These are phyloP conservation scores for Nixonia krombeini DNA, from an alignment of 1,140 invertebrate genomes.

Conservation along the genomic window DNA sequence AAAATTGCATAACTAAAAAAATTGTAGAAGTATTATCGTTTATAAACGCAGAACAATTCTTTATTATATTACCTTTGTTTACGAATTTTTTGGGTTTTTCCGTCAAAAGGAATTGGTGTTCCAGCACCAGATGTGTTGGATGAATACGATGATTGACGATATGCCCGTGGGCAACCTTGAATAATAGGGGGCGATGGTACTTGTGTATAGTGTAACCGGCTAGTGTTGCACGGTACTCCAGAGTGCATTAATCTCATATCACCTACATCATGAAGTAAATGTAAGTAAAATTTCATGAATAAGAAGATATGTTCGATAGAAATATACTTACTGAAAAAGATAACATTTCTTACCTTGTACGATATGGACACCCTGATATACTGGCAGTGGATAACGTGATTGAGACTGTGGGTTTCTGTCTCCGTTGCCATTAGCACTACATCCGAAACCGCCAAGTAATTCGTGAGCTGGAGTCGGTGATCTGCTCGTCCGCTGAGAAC, in stretches of 20 bases:
- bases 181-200: constrained; percentile 67
- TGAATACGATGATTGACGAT: too few species aligned
- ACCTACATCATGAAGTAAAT: constrained; percentile 46
- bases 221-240: constrained; percentile 59
- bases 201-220: constrained; percentile 63
- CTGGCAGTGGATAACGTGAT: constrained; percentile 69
- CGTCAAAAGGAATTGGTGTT: constrained; percentile 63
- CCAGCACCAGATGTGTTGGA: constrained; percentile 63
- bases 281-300: background rate
- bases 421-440: constrained; percentile 38
- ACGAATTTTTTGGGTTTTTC: constrained; percentile 64
- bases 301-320: constrained; percentile 2
- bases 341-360: constrained; percentile 68
- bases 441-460: constrained; percentile 38
- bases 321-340: background rate
- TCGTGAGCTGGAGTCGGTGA: constrained; percentile 67
- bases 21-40: too few species aligned
- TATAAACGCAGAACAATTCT: too few species aligned
- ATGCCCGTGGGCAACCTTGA: constrained; percentile 66
- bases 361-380: constrained; percentile 69
- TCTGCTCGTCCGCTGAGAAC: constrained; percentile 64
- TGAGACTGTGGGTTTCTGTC: constrained; percentile 66
- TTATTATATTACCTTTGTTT: constrained; percentile 62
- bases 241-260: constrained; percentile 69
- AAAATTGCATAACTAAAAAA: too few species aligned